Evolutionary conservation across 1,140 invertebrate genomes (phyloP).

Genomic region (Meloidogyne floridensis): DNA sequence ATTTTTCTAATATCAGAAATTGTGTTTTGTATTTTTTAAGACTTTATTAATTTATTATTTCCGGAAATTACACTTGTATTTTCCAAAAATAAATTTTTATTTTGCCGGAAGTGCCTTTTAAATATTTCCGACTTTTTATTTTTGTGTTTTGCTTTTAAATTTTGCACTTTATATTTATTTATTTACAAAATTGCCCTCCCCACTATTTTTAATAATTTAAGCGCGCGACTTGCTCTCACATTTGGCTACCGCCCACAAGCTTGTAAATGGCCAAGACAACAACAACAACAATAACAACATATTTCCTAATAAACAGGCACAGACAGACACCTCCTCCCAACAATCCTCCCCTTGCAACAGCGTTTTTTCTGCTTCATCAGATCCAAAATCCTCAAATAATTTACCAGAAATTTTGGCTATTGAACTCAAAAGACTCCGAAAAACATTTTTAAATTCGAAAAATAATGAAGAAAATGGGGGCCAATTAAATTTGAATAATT

Average conservation of each 20-base stretch:
- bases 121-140: too few species aligned
- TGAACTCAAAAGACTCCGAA: constrained; percentile 5
- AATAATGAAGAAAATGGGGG: neutral
- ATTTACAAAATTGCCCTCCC: too few species aligned
- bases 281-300: neutral
- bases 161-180: too few species aligned
- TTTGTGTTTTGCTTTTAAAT: too few species aligned
- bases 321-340: neutral
- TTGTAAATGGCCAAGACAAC: constrained; percentile 17
- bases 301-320: neutral
- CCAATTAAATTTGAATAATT: neutral
- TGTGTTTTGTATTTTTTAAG: too few species aligned
- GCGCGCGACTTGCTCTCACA: constrained; percentile 57
- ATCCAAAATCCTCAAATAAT: neutral
- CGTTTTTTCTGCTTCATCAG: neutral
- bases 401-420: constrained; percentile 15
- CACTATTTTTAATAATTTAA: constrained; percentile 44
- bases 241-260: constrained; percentile 56
- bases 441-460: neutral
- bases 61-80: neutral
- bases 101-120: too few species aligned
- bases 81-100: neutral
- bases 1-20: too few species aligned
- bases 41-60: neutral
- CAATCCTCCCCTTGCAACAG: neutral